Base-by-base conservation (phyloP, 2,888 invertebrate genomes). In the Sceliomorpha sp. region DNA sequence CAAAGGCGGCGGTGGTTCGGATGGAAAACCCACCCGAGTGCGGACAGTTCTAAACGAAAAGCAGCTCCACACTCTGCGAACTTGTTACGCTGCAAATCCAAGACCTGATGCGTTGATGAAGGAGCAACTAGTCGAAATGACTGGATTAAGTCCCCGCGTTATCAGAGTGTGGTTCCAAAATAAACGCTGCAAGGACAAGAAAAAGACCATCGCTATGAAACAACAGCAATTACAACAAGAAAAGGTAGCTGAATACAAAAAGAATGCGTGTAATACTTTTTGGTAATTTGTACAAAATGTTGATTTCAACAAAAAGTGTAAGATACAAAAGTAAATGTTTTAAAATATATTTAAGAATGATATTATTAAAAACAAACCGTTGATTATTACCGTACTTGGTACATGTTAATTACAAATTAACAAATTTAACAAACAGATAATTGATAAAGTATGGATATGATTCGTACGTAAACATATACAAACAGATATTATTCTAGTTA, bases 111-210 rank as follows among this genome's bases (percentile, higher is more conserved):
- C 99, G 31, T 92, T 99, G 69, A 98, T 98, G 97, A 99, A 99
- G 90, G 99, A 99, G 89, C 98, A 99, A 88, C 92, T 99, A 70
- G 98, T 98, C 32, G 99, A 99, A 90, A 98, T 99, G 98, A 99
- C 99, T 9, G 94, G 97, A 0, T 92, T 99, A 47, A 98, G 97
- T 82, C 98, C 99, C 12, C 91, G 99, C 9, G 99, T 99, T 79
- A 99, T 99, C 88, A 92, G 99, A 84, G 99, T 99, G 62, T 99
- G 99, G 99, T 99, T 99, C 91, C 98, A 98, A 89, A 98, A 98
- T 89, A 98, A 98, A 88, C 91, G 98, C 73, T 98, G 98, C 91
- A 98, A 98, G 89, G 98, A 98, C 90, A 98, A 98, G 91, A 98
- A 98, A 91, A 95, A 97, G 88, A 98, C 97, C 51, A 95, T 98